These are phyloP conservation scores for Pomacea maculata DNA, from an alignment of 1,140 invertebrate species.

Conservation along the genomic window DNA sequence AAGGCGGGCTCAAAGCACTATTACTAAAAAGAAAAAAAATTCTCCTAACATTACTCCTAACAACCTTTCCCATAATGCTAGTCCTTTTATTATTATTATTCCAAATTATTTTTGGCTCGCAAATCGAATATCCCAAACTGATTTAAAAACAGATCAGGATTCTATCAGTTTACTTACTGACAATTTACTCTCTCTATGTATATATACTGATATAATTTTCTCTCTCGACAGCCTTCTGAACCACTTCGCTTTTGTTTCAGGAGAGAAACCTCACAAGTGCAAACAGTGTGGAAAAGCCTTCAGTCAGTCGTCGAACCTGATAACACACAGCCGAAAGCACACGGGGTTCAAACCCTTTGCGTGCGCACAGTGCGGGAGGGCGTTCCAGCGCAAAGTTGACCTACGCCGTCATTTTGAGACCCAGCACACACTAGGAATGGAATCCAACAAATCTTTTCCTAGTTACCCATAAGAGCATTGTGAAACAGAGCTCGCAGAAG, in stretches of 20 bases:
- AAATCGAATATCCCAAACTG: too few relatives aligned
- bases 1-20: too few relatives aligned
- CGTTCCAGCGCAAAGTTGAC: constrained; percentile 88
- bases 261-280: constrained; percentile 99
- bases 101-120: too few relatives aligned
- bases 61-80: too few relatives aligned
- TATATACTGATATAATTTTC: background rate
- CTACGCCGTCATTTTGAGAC: constrained; percentile 91
- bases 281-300: constrained; percentile 98
- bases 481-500: too few relatives aligned
- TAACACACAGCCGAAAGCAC: constrained; percentile 97
- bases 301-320: constrained; percentile 98
- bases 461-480: background rate
- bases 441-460: background rate
- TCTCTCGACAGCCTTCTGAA: background rate
- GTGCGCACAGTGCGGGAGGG: constrained; percentile 89
- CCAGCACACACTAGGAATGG: constrained; percentile 74
- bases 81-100: too few relatives aligned
- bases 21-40: too few relatives aligned
- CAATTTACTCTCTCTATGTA: too few relatives aligned
- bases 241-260: constrained; percentile 68
- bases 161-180: background rate
- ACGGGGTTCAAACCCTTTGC: constrained; percentile 98
- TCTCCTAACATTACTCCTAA: too few relatives aligned
- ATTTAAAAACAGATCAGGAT: background rate